phyloP scores from a whole-genome alignment of 2,797 vertebrate species.

The Oryzias dopingdopingensis region DNA sequence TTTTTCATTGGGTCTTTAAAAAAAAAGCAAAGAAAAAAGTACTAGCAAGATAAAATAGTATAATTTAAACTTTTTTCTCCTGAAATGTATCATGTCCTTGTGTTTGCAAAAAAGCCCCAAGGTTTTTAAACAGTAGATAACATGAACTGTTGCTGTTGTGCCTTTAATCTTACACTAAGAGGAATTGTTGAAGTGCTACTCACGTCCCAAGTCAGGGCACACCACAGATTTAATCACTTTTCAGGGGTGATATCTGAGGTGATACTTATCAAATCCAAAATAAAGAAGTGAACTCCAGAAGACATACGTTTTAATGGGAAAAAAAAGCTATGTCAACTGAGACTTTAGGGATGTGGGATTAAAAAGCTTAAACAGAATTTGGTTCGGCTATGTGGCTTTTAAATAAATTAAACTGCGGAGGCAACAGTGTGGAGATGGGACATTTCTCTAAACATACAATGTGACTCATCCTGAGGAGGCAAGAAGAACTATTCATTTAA shows the following conservation, averaged over 20 bases:
- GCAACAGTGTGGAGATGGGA: background rate
- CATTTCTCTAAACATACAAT: constrained; percentile 2
- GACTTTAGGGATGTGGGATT: background rate
- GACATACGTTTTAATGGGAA: background rate
- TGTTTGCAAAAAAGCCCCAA: background rate
- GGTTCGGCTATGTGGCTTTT: constrained; percentile 1
- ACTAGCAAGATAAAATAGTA: too few relatives aligned
- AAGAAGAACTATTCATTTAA: constrained; percentile 27
- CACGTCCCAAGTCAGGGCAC: constrained; percentile 3
- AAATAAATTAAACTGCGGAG: constrained; percentile 5
- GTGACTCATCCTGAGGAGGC: constrained; percentile 5
- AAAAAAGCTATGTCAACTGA: background rate
- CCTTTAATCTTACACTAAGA: constrained; percentile 11
- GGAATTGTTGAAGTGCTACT: constrained; percentile 13
- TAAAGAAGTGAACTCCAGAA: background rate
- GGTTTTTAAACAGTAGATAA: background rate
- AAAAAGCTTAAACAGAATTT: constrained; percentile 9
- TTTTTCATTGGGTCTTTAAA: too few relatives aligned
- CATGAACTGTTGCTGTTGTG: background rate
- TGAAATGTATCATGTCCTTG: too few relatives aligned
- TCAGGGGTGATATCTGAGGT: constrained; percentile 2
- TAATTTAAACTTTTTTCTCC: too few relatives aligned
- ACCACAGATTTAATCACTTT: constrained; percentile 16
- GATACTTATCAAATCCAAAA: background rate
- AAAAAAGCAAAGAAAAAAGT: too few relatives aligned